Conservation (phyloP, 64 coral and sea anemone species). For the Pocillopora damicornis region DNA sequence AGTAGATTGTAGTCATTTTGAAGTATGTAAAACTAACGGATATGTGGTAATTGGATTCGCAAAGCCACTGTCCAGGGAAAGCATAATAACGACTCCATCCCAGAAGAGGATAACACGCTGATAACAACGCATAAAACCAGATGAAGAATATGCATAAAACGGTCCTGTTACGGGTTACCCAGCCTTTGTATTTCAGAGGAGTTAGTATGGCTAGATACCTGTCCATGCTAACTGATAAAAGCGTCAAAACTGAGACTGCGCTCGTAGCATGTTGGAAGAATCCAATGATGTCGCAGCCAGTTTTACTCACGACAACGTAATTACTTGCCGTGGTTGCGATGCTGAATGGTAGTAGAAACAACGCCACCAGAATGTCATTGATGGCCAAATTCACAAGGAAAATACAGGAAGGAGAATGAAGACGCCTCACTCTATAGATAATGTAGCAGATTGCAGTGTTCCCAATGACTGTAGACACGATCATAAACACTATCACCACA, state of each 20-base stretch:
- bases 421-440: constrained; percentile 61
- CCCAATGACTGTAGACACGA: constrained; percentile 48
- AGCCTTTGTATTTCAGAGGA: constrained; percentile 75
- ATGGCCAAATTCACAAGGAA: constrained; percentile 80
- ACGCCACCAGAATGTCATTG: constrained; percentile 65
- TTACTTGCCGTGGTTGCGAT: constrained; percentile 42
- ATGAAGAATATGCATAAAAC: constrained; percentile 38
- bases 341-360: constrained; percentile 73
- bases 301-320: constrained; percentile 4
- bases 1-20: constrained; percentile 59
- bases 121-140: constrained; percentile 66
- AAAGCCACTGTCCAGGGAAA: constrained; percentile 67
- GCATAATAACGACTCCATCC: constrained; percentile 60
- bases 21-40: constrained; percentile 71
- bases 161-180: constrained; percentile 60
- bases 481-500: constrained; percentile 38
- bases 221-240: constrained; percentile 78
- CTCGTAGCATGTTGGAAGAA: constrained; percentile 72
- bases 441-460: constrained; percentile 62
- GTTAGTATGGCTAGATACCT: constrained; percentile 81
- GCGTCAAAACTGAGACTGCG: constrained; percentile 72
- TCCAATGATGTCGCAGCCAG: constrained; percentile 62
- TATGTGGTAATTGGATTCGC: constrained; percentile 60
- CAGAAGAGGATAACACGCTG: constrained; percentile 66
- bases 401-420: constrained; percentile 65